Evolutionary conservation across 2,797 vertebrate genomes (phyloP), one percentile per base, ranked within the genome.

Genomic region (Aldrovandia affinis): DNA sequence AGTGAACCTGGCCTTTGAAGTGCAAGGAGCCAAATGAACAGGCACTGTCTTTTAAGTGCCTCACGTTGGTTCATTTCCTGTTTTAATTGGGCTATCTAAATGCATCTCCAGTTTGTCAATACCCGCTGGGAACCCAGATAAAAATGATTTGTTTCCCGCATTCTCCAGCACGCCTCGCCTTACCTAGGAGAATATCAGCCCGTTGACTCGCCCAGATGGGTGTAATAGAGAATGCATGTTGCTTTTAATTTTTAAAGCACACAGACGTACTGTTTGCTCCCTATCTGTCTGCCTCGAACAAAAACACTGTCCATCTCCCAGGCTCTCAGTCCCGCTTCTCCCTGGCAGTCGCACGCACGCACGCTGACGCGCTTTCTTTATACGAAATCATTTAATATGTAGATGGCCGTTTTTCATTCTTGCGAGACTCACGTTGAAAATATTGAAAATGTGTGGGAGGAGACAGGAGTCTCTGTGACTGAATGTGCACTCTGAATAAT

Each of bases 81-180:
- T 93, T 94, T 95, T 96, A 96, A 96, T 96, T 95, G 93, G 92
- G 91, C 94, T 93, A 94, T 96, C 94, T 96, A 95, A 96, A 96
- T 95, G 94, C 94, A 95, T 94, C 93, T 93, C 92, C 79, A 86
- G 90, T 94, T 94, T 95, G 94, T 95, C 94, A 93, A 95, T 94
- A 95, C 94, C 94, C 93, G 87, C 90, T 85, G 91, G 93, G 92
- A 89, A 93, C 89, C 90, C 90, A 90, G 92, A 94, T 95, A 86
- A 79, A 20, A 94, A 94, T 95, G 92, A 96, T 96, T 95, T 94
- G 93, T 94, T 91, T 92, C 91, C 89, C 86, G 90, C 92, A 93
- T 95, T 95, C 92, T 81, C 83, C 47, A 50, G 91, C 94, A 96
- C 93, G 93, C 92, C 88, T 90, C 10, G 88, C 88, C 54, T 83